These are phyloP conservation scores for Aethina tumida DNA, from an alignment of 1,140 invertebrate genomes.

Conservation along the genomic window DNA sequence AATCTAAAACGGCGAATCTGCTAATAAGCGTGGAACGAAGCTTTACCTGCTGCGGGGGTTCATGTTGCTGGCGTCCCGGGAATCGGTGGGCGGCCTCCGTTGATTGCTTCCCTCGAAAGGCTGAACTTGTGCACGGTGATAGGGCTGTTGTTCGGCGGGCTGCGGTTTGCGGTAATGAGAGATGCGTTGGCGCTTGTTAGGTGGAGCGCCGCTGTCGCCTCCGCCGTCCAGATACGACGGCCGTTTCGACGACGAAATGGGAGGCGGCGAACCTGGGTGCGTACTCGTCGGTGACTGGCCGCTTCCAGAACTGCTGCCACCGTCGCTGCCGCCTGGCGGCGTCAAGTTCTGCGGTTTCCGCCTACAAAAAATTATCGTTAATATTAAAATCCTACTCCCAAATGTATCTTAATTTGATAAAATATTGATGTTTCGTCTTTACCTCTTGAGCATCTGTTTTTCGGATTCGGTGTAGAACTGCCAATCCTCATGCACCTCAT, in stretches of 20 bases:
- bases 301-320: conserved; percentile 50
- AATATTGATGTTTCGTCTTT: conserved; percentile 11
- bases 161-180: conserved; percentile 62
- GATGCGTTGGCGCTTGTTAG: conserved; percentile 69
- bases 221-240: conserved; percentile 51
- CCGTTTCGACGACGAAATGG: conserved; percentile 33
- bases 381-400: background rate
- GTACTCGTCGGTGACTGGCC: conserved; percentile 61
- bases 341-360: conserved; percentile 82
- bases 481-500: conserved; percentile 90
- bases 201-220: conserved; percentile 49
- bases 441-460: conserved; percentile 74
- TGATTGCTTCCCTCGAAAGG: conserved; percentile 14
- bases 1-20: too few species aligned
- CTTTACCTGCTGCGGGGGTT: conserved; percentile 31
- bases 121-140: conserved; percentile 3
- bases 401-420: background rate
- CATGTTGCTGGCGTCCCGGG: conserved; percentile 35
- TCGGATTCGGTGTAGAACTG: conserved; percentile 86
- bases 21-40: background rate
- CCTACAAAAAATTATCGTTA: conserved; percentile 36
- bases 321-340: conserved; percentile 73
- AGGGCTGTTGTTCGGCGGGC: conserved; percentile 12
- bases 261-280: conserved; percentile 53
- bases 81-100: conserved; percentile 30